phyloP scores from a whole-genome alignment of 2,113 vertebrate genomes.

The Gambusia affinis region DNA sequence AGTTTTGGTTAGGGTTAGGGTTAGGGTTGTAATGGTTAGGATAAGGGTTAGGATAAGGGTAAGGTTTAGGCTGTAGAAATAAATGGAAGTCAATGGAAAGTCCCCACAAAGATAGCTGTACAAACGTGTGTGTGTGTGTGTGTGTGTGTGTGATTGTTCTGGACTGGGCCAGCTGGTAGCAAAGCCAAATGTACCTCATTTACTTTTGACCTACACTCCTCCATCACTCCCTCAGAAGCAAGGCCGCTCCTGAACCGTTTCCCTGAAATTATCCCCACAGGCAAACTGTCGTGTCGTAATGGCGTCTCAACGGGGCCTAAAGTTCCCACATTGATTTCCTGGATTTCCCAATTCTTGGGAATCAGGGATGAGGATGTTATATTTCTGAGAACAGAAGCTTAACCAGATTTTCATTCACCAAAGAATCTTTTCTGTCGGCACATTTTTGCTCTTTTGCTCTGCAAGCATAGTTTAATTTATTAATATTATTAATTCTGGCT shows the following conservation, averaged over 20 bases:
- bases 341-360: not conserved
- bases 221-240: slow-evolving; percentile 46
- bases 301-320: slow-evolving; percentile 11
- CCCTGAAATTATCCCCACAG: slow-evolving; percentile 45
- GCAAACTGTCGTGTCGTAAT: slow-evolving; percentile 30
- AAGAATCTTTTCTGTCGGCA: not conserved
- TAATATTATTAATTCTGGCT: not conserved
- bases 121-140: not conserved
- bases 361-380: not conserved
- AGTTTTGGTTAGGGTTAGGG: no score
- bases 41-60: no score
- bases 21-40: no score
- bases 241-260: slow-evolving; percentile 17
- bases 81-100: no score
- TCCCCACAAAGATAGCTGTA: no score
- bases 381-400: slow-evolving; percentile 2
- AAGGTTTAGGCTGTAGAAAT: no score
- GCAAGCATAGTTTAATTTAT: not conserved
- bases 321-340: slow-evolving; percentile 15
- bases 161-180: slow-evolving; percentile 55
- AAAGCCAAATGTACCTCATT: slow-evolving; percentile 55
- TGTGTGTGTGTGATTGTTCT: not conserved
- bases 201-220: slow-evolving; percentile 53
- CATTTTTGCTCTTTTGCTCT: not conserved
- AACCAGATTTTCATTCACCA: not conserved